These are phyloP conservation scores for Leptinotarsa lineolata DNA, from an alignment of 1,140 invertebrate genomes.

Conservation along the genomic window DNA sequence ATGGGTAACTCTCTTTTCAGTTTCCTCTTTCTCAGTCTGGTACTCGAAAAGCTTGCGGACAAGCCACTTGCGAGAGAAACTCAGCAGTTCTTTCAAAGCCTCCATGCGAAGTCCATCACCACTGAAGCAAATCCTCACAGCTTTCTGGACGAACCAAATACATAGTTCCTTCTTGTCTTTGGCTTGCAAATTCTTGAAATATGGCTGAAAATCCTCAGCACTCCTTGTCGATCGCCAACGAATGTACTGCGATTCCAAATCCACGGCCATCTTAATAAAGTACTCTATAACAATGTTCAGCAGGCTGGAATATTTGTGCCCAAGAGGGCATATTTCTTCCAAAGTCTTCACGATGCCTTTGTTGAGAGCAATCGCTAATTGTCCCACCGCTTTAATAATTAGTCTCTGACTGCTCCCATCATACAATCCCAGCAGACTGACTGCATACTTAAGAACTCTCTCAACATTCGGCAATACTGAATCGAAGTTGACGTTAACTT, in stretches of 20 bases:
- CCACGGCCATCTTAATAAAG: constrained; percentile 31
- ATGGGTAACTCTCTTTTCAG: neutral
- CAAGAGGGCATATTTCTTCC: constrained; percentile 29
- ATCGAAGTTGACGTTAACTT: constrained; percentile 8
- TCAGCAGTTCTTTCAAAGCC: constrained; percentile 26
- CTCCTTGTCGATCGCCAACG: constrained; percentile 29
- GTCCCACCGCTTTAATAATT: constrained; percentile 15
- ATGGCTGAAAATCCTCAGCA: constrained; percentile 22
- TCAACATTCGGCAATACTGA: constrained; percentile 9
- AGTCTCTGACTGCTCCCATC: constrained; percentile 22
- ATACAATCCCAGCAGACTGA: constrained; percentile 13
- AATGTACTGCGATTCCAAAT: constrained; percentile 29
- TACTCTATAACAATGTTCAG: constrained; percentile 30
- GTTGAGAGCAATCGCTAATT: neutral
- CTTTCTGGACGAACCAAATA: constrained; percentile 33
- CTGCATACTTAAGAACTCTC: neutral
- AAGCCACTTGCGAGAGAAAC: constrained; percentile 31
- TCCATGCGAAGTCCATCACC: constrained; percentile 9
- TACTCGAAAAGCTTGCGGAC: constrained; percentile 22
- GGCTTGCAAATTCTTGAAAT: constrained; percentile 28
- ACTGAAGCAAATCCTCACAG: constrained; percentile 27
- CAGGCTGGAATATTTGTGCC: constrained; percentile 18
- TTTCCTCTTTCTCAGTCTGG: constrained; percentile 16
- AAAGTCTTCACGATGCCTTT: neutral
- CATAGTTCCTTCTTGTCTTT: constrained; percentile 21